Base-by-base conservation (phyloP, 1,140 invertebrate species). In the Lordiphosa mommai region DNA sequence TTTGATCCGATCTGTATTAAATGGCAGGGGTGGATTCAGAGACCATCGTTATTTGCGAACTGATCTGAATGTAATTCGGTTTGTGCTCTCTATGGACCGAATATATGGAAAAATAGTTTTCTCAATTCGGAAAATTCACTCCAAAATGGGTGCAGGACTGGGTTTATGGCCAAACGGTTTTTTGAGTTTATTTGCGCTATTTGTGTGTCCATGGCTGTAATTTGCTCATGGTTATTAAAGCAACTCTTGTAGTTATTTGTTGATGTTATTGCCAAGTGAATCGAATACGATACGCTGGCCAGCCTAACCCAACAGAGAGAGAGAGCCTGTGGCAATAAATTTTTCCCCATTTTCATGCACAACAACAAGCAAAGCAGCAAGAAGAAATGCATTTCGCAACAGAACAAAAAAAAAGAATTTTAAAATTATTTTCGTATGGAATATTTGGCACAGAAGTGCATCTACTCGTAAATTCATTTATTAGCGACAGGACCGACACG, bases 391-490 rank as follows among this genome's bases (percentile, higher is more conserved):
- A 71, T 67, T 66, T 72, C 46, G 33, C 61, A 9, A 30, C 63
- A 59, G 56, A n/a, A 17, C 10, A 29, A 37, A 68, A 69, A 67
- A 68, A 52, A 32, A 4, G 3, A 12, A 38, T 67, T 77, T 77
- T 71, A 74, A 74, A 74, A 74, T 74, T 74, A 74, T 80, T 64
- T 68, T 46, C 41, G 55, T 56, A 59, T 48, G 48, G 40, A 61
- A 70, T 65, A 80, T 77, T 69, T 86, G 63, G 58, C 61, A 60
- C 59, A 67, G 74, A 64, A 68, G 65, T 72, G 74, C 74, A 79
- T 67, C 71, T 79, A 72, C 80, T 76, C 84, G 79, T 76, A 76
- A 87, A 87, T 80, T 86, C 82, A 86, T 86, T 86, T 86, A 86
- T 86, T 86, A 86, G 72, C 63, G 76, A 33, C 63, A 66, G 63